phyloP scores from a whole-genome alignment of 2,797 vertebrate genomes.

The Garrulus glandarius region DNA sequence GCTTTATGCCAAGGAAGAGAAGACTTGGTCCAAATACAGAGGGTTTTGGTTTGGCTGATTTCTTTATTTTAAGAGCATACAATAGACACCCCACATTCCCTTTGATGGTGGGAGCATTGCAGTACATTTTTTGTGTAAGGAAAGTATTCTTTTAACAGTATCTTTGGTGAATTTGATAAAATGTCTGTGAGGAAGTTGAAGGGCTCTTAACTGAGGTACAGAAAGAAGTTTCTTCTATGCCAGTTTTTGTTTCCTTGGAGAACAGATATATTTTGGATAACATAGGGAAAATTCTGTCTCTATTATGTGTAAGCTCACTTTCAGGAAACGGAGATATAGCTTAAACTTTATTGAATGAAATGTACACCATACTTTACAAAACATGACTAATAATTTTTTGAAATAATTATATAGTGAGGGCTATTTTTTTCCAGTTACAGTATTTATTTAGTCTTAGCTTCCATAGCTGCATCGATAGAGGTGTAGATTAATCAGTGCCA shows the following conservation, averaged over 20 bases:
- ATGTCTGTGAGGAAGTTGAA: background rate
- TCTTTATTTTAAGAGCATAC: background rate
- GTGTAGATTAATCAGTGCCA: constrained; percentile 11
- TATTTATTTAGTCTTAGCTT: constrained; percentile 31
- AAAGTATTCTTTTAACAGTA: background rate
- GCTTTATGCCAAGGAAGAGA: background rate
- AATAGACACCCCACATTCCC: background rate
- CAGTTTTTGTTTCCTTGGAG: constrained; percentile 42
- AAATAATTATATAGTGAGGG: background rate
- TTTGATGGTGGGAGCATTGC: background rate
- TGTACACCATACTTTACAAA: background rate
- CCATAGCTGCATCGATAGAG: background rate
- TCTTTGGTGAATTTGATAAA: background rate
- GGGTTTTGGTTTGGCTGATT: background rate
- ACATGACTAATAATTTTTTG: background rate
- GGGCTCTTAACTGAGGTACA: background rate
- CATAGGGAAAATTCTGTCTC: background rate
- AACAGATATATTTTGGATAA: background rate
- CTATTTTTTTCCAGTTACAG: constrained; percentile 1
- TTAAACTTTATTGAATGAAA: background rate
- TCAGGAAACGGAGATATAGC: background rate
- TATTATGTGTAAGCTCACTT: background rate
- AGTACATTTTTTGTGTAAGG: background rate
- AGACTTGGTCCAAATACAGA: background rate
- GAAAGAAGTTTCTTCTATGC: background rate